Base-by-base conservation (phyloP, 2,113 vertebrate species). In the Cynopterus brachyotis region DNA sequence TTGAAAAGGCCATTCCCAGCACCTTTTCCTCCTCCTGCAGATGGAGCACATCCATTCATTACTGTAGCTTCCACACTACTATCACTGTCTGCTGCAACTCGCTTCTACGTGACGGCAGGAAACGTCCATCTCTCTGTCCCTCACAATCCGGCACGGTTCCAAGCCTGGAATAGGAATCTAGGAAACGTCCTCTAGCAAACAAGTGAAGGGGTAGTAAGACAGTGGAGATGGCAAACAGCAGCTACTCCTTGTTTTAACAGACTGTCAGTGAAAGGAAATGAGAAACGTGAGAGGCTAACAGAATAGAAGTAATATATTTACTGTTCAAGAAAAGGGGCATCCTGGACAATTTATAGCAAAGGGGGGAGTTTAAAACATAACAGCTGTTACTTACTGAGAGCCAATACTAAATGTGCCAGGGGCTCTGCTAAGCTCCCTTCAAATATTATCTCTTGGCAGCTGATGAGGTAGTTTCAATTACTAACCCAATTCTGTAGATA, bases 61-160 rank as follows among this genome's bases (percentile, higher is more conserved):
- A 3, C 16, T 60, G 32, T 8, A 15, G 40, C 35, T 17, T n/a
- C 26, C 60, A 17, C 26, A 9, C 1, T 0, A 3, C n/a, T 19
- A 78, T 17, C 20, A 35, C 6, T 1, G 2, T 53, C 75, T 47
- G 50, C 50, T 11, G 57, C 79, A 8, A 26, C 35, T 1, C 15
- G 50, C n/a, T 79, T 57, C 50, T 2, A 53, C 16, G 9, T 11
- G 35, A 55, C n/a, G 8, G 47, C 50, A 76, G 69, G n/a, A 28
- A 42, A 24, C 20, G 3, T 55, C 22, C 32, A n/a, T 26, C 64
- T 72, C 75, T 78, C 24, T 6, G 45, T 2, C 42, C 72, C 53
- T 75, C 35, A 50, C 24, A 15, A n/a, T 13, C 13, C 5, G 47
- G 22, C 42, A 45, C 22, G 19, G 37, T 17, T 32, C 15, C 87